Percentiles rank a stretch among this genome's conserved stretches.
Evolutionary conservation across 2,888 invertebrate genomes (phyloP).

Genomic region (Phymatocera aterrima): DNA sequence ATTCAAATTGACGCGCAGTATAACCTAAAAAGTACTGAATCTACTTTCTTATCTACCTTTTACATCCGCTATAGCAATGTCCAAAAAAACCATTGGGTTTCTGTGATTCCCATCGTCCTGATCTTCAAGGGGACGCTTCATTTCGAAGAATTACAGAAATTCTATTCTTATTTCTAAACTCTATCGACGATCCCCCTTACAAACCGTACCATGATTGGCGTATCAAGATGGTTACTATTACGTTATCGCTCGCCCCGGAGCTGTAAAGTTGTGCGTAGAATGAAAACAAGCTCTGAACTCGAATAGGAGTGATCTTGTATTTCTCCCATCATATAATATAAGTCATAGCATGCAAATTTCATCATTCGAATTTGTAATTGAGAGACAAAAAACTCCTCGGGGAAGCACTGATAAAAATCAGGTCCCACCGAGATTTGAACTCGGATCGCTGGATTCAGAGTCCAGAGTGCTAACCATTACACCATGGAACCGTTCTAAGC

Average conservation of each 20-base stretch:
- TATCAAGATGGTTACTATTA: too few species aligned
- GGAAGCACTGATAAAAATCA: constrained; percentile 9
- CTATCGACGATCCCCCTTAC: neutral
- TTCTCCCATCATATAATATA: too few species aligned
- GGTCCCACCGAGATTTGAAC: constrained; percentile 84
- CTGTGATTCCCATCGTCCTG: constrained; percentile 49
- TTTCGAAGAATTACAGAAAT: constrained; percentile 42
- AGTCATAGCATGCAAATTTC: neutral
- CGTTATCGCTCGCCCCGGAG: too few species aligned
- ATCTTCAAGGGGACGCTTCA: constrained; percentile 59
- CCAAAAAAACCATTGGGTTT: constrained; percentile 84
- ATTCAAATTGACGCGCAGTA: constrained; percentile 12
- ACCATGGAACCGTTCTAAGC: constrained; percentile 77
- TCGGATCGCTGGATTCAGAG: constrained; percentile 84
- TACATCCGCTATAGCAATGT: constrained; percentile 82
- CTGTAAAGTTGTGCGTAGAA: too few species aligned
- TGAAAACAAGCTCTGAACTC: too few species aligned
- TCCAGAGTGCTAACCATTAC: constrained; percentile 85
- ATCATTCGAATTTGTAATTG: neutral
- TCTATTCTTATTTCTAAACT: neutral
- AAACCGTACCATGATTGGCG: neutral
- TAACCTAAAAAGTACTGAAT: constrained; percentile 11
- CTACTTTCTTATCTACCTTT: constrained; percentile 77
- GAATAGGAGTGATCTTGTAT: too few species aligned
- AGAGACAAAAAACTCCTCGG: neutral